phyloP scores from a whole-genome alignment of 64 coral and sea anemone genomes.

The Montipora sp. region DNA sequence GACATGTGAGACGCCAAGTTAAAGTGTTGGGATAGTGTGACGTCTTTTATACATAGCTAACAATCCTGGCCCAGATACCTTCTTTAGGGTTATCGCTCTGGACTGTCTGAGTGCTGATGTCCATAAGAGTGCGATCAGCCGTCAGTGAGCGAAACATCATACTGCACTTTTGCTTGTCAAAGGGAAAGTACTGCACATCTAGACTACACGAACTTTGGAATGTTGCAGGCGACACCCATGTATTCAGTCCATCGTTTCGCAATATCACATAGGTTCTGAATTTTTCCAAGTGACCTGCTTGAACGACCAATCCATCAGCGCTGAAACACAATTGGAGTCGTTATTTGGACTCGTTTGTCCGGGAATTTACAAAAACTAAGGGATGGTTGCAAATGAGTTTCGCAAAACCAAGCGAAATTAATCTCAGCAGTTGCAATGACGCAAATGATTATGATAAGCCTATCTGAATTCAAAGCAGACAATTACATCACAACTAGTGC shows the following conservation, averaged over 20 bases:
- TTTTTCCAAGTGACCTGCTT: slow-evolving; percentile 68
- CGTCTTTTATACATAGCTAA: too few species aligned
- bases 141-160: slow-evolving; percentile 49
- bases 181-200: slow-evolving; percentile 77
- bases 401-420: too few species aligned
- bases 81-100: slow-evolving; percentile 1
- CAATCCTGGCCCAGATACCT: background rate
- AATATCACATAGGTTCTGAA: slow-evolving; percentile 61
- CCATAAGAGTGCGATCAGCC: background rate
- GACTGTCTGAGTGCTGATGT: background rate
- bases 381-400: too few species aligned
- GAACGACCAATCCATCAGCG: slow-evolving; percentile 47
- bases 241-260: slow-evolving; percentile 53
- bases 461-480: too few species aligned
- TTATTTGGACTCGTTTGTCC: background rate
- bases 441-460: too few species aligned
- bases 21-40: too few species aligned
- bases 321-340: slow-evolving; percentile 18
- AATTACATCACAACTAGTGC: too few species aligned
- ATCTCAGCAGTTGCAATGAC: too few species aligned
- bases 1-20: too few species aligned
- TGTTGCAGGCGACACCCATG: slow-evolving; percentile 66
- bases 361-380: too few species aligned
- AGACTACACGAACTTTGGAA: slow-evolving; percentile 71
- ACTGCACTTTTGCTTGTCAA: slow-evolving; percentile 64